Evolutionary conservation across 2,113 vertebrate species (phyloP).

Genomic region (Oryzias curvinotus): DNA sequence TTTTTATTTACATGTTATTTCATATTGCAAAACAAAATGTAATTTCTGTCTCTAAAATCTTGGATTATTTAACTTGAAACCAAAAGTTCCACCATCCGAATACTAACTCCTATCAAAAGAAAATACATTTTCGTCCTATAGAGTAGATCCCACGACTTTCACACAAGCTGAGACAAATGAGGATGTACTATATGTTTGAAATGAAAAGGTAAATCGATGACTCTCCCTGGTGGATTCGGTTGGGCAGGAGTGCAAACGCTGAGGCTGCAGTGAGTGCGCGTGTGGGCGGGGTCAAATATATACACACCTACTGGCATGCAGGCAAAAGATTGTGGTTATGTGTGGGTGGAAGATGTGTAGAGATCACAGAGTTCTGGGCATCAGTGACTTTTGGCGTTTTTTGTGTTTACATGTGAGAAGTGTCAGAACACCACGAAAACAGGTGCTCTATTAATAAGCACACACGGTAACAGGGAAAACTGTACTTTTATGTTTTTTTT

Average conservation of each 20-base stretch:
- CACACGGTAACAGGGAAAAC: neutral
- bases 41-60: slow-evolving; percentile 2
- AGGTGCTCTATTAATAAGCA: slow-evolving; percentile 11
- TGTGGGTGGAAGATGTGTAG: slow-evolving; percentile 7
- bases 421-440: neutral
- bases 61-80: slow-evolving; percentile 24
- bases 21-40: slow-evolving; percentile 23
- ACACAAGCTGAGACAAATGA: slow-evolving; percentile 13
- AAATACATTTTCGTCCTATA: slow-evolving; percentile 36
- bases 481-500: slow-evolving; percentile 10
- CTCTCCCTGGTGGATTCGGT: neutral
- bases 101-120: slow-evolving; percentile 21
- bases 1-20: slow-evolving; percentile 11
- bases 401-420: neutral
- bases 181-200: slow-evolving; percentile 3
- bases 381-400: neutral
- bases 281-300: slow-evolving; percentile 3
- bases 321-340: slow-evolving; percentile 25
- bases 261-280: slow-evolving; percentile 23
- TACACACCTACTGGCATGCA: slow-evolving; percentile 23
- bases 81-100: slow-evolving; percentile 12
- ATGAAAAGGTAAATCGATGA: slow-evolving; percentile 40
- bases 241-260: neutral
- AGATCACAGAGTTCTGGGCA: slow-evolving; percentile 5
- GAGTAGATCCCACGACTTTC: slow-evolving; percentile 32